These are phyloP conservation scores for Chondrilla cf. caribensis DNA, from an alignment of 37 sponge, comb jelly and placozoan genomes.

Conservation along the genomic window DNA sequence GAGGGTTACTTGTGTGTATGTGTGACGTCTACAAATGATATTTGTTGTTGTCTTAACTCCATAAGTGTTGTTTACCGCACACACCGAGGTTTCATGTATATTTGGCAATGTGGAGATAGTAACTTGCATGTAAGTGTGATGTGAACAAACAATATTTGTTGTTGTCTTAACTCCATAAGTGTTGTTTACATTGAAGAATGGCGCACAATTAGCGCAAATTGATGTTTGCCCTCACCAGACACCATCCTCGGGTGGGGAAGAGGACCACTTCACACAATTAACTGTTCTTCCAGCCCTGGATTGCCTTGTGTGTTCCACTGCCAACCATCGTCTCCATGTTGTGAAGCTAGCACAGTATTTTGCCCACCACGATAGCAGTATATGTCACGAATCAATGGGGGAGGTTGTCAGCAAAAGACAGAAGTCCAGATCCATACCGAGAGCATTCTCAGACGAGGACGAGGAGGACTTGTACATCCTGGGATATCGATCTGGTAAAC, in stretches of 20 bases:
- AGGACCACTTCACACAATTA: not conserved
- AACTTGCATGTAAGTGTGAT: no score
- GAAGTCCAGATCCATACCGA: not conserved
- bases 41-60: no score
- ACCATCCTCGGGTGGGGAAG: not conserved
- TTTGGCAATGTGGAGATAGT: no score
- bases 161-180: no score
- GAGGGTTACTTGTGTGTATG: no score
- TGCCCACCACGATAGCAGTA: not conserved
- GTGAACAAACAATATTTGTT: no score
- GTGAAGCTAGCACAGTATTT: not conserved
- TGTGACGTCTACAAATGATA: no score
- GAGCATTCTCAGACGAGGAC: not conserved
- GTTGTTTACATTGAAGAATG: no score
- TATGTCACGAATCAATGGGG: not conserved
- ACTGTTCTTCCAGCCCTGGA: not conserved
- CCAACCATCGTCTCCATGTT: not conserved
- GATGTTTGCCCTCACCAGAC: no score
- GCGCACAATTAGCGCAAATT: no score
- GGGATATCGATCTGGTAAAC: not conserved
- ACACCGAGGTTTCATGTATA: no score
- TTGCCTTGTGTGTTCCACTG: not conserved
- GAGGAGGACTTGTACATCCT: slow-evolving; percentile 4
- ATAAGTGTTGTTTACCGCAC: not conserved
- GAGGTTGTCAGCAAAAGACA: not conserved